Evolutionary conservation across 2,113 vertebrate genomes (phyloP).

Genomic region (Canis aureus): DNA sequence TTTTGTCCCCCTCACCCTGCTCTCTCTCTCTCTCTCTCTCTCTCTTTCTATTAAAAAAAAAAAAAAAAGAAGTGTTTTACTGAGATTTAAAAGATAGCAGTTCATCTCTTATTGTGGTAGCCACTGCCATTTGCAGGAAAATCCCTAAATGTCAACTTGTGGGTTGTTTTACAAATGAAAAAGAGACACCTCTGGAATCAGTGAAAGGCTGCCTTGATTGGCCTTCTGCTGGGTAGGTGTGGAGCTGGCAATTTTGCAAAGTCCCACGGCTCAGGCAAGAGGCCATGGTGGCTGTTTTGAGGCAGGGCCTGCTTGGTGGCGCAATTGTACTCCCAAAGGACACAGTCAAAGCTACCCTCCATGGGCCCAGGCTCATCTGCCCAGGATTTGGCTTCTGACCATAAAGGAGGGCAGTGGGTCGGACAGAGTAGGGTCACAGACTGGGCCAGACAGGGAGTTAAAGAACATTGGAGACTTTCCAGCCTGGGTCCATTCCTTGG

Average conservation of each 20-base stretch:
- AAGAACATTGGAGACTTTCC: not conserved
- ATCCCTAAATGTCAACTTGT: constrained; percentile 49
- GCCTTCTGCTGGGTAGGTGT: not conserved
- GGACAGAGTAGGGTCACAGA: not conserved
- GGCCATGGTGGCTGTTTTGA: no score
- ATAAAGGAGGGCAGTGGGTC: not conserved
- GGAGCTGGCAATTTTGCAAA: not conserved
- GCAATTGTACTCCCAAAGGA: not conserved
- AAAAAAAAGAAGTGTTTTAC: not conserved
- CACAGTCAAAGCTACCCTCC: not conserved
- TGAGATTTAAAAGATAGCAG: constrained; percentile 43
- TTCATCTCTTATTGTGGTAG: not conserved
- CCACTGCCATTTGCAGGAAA: constrained; percentile 1
- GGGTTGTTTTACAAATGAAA: constrained; percentile 28
- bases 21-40: not conserved
- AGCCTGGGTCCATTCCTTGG: not conserved
- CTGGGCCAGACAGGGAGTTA: not conserved
- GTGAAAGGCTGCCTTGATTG: not conserved
- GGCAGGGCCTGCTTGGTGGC: not conserved
- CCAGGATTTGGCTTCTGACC: not conserved
- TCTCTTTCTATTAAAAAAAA: not conserved
- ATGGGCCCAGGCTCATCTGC: not conserved
- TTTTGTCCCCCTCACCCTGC: not conserved
- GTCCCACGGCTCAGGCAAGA: not conserved
- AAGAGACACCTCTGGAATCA: not conserved